phyloP scores from a whole-genome alignment of 2,113 vertebrate species.

The Formicarius rufipectus region DNA sequence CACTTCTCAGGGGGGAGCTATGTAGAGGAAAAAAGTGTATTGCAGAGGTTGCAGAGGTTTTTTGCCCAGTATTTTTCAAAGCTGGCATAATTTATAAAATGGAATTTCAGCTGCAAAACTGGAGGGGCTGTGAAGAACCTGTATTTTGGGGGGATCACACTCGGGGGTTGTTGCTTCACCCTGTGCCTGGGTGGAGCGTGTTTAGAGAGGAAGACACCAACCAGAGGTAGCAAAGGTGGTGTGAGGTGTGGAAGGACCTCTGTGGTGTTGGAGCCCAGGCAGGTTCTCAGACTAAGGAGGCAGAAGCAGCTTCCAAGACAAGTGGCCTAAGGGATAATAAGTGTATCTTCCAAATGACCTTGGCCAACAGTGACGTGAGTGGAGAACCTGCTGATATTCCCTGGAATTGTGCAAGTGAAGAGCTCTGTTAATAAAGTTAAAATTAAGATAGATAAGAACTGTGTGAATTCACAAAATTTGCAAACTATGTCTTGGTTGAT shows the following conservation, averaged over 20 bases:
- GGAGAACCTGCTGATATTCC: too few species aligned
- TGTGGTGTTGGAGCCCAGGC: too few species aligned
- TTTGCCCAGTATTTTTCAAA: background rate
- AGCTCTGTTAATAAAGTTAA: too few species aligned
- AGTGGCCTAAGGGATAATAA: too few species aligned
- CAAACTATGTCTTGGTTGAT: too few species aligned
- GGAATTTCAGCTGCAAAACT: background rate
- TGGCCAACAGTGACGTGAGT: too few species aligned
- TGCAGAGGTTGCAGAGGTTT: background rate
- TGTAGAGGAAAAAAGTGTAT: background rate
- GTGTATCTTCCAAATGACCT: too few species aligned
- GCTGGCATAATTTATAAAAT: background rate
- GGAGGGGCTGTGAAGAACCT: background rate
- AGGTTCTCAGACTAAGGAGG: too few species aligned
- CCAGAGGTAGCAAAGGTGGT: background rate
- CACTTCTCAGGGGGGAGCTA: background rate
- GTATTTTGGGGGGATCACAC: accelerated
- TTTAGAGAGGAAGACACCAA: background rate
- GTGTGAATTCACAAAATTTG: too few species aligned
- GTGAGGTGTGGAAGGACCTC: background rate
- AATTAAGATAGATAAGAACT: too few species aligned
- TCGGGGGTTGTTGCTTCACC: background rate
- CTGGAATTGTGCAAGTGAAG: too few species aligned
- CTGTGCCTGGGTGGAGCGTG: accelerated
- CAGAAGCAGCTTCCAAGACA: too few species aligned